phyloP scores from a whole-genome alignment of 2,113 vertebrate genomes.

The Myrmophylax atrothorax region DNA sequence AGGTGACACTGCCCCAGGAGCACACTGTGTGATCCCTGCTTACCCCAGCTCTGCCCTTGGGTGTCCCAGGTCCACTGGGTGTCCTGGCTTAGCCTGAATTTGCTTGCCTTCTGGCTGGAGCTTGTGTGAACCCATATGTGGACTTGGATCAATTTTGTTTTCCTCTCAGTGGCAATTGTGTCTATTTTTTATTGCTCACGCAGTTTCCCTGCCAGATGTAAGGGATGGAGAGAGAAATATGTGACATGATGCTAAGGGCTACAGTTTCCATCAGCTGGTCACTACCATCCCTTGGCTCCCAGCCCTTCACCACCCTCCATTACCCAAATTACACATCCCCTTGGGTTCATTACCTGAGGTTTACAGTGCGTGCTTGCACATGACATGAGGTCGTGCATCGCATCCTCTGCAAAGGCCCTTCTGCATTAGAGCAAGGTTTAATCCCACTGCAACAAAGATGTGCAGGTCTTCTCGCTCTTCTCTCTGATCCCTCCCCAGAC shows the following conservation, averaged over 20 bases:
- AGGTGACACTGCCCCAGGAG: not conserved
- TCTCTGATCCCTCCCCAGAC: not conserved
- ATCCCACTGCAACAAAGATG: not conserved
- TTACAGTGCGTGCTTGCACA: rapidly evolving
- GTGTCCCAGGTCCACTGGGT: not conserved
- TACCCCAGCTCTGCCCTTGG: not conserved
- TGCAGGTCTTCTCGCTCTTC: not conserved
- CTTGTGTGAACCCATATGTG: rapidly evolving
- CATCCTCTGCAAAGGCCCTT: not conserved
- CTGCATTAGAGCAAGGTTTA: not conserved
- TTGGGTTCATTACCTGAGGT: rapidly evolving
- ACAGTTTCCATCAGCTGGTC: not conserved
- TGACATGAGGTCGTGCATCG: not conserved
- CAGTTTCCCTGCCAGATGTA: not conserved
- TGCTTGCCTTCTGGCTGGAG: not conserved
- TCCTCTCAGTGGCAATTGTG: not conserved
- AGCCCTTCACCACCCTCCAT: not conserved
- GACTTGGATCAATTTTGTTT: not conserved
- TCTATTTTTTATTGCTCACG: not conserved
- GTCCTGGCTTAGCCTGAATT: not conserved
- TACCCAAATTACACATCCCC: rapidly evolving
- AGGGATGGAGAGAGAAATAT: not conserved
- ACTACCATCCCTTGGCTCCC: not conserved
- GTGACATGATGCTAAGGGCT: not conserved
- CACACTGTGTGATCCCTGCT: not conserved